Conservation (phyloP, 1,140 invertebrate genomes). For the Marisa cornuarietis region DNA sequence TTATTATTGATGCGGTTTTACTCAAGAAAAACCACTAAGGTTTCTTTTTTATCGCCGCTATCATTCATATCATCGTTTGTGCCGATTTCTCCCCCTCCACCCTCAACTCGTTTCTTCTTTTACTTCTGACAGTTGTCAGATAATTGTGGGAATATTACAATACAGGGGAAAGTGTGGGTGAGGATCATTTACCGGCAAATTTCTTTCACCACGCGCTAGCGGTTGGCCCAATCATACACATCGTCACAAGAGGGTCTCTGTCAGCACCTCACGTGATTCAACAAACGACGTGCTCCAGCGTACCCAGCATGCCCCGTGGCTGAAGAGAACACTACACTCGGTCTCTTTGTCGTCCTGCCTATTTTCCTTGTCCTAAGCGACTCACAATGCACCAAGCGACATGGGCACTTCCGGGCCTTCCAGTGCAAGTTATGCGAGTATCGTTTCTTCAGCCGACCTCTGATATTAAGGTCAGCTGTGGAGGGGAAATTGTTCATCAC, state of each 20-base stretch:
- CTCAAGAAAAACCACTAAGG: too few relatives aligned
- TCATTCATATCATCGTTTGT: too few relatives aligned
- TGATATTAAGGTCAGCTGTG: neutral
- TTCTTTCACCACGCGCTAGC: neutral
- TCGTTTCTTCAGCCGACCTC: neutral
- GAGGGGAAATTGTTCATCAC: neutral
- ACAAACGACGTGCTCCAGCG: neutral
- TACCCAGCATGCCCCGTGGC: neutral
- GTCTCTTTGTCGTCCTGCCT: conserved; percentile 4
- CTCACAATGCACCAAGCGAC: neutral
- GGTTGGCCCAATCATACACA: neutral
- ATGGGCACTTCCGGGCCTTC: conserved; percentile 3
- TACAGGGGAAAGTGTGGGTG: too few relatives aligned
- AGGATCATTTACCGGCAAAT: neutral
- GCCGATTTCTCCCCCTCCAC: too few relatives aligned
- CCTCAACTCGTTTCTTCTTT: too few relatives aligned
- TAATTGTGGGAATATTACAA: too few relatives aligned
- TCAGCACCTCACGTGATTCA: neutral
- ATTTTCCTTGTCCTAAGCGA: conserved; percentile 4
- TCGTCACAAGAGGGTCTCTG: neutral
- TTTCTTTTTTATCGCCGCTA: too few relatives aligned
- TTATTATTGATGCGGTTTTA: too few relatives aligned
- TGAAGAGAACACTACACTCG: neutral
- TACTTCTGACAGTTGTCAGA: too few relatives aligned
- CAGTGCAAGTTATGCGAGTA: neutral